Conservation (phyloP, 2,888 invertebrate genomes). For the Pheosia tremula region DNA sequence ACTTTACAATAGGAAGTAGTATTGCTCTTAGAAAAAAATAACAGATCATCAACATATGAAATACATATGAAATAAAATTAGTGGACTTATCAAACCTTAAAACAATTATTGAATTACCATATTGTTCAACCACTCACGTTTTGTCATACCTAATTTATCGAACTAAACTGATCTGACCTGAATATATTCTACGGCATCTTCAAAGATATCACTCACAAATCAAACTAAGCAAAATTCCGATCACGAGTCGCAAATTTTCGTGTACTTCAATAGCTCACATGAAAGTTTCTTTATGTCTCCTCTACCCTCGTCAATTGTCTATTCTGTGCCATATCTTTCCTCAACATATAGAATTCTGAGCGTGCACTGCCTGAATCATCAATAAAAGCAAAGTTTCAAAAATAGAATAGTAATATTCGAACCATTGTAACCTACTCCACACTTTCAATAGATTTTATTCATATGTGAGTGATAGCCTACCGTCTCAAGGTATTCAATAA, state of each 20-base stretch:
- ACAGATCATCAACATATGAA: too few relatives aligned
- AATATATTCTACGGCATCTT: slow-evolving; percentile 37
- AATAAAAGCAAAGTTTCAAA: slow-evolving; percentile 30
- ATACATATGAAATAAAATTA: too few relatives aligned
- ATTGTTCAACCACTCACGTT: slow-evolving; percentile 14
- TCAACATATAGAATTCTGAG: slow-evolving; percentile 40
- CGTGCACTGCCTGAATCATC: slow-evolving; percentile 24
- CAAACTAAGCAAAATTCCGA: slow-evolving; percentile 59
- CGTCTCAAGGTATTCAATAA: too few relatives aligned
- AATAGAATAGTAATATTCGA: slow-evolving; percentile 15
- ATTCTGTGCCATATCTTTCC: slow-evolving; percentile 57
- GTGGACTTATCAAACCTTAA: too few relatives aligned
- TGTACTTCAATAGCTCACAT: slow-evolving; percentile 65
- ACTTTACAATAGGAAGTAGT: too few relatives aligned
- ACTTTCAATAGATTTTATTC: too few relatives aligned
- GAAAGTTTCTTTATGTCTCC: slow-evolving; percentile 64
- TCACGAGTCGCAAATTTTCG: slow-evolving; percentile 63
- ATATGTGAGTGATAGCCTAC: too few relatives aligned
- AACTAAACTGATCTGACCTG: slow-evolving; percentile 30
- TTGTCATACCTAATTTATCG: slow-evolving; percentile 37
- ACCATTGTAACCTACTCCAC: too few relatives aligned
- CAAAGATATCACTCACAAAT: slow-evolving; percentile 56
- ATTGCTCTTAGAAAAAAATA: too few relatives aligned
- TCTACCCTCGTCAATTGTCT: slow-evolving; percentile 70
- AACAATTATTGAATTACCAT: neutral